Base-by-base conservation (phyloP, 37 sponge, comb jelly and placozoan species). In the Cliona cf. orientalis region DNA sequence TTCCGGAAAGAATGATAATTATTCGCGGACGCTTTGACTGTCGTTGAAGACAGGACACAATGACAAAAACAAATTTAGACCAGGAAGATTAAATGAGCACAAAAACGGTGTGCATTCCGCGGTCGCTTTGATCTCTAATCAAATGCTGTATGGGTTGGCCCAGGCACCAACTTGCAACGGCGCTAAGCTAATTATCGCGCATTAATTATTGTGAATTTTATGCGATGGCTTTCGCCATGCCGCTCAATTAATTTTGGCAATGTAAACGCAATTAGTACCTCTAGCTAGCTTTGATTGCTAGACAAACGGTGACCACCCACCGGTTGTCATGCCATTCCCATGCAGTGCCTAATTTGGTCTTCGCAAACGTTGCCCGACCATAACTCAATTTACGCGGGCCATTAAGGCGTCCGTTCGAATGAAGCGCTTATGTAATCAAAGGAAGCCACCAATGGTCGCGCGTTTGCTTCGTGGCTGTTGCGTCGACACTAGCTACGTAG, bases 81-180 rank as follows among this genome's bases (percentile, higher is more conserved):
- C 17, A 29, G 32, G 6, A 31, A 65, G 36, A 65, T 65, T 65
- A 65, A 70, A 70, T 70, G n/a, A 32, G 59, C 59, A 58, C 40
- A 59, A 37, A 36, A n/a, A 38, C 56, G 63, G 62, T 56, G 35
- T 29, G 34, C 87, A 80, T 86, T 74, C 74, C 58, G 58, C 80
- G 87, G 80, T 66, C 40, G n/a, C 80, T 86, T 86, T 86, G 87
- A 86, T 64, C 60, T 73, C 40, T 80, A 86, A 46, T 80, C 56
- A 62, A 73, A 63, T 37, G 37, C 37, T 31, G 31, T 55, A 34
- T 32, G 72, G 49, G 73, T 73, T 59, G 71, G 37, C 66, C 49
- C 6, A 23, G 44, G 55, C 19, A 14, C 53, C 14, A n/a, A n/a
- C n/a, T n/a, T n/a, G n/a, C n/a, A n/a, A n/a, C 53, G 14, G 35